Evolutionary conservation across 2,888 invertebrate genomes (phyloP), one percentile per base, ranked within the genome.

Genomic region (Pegoplata infirma): DNA sequence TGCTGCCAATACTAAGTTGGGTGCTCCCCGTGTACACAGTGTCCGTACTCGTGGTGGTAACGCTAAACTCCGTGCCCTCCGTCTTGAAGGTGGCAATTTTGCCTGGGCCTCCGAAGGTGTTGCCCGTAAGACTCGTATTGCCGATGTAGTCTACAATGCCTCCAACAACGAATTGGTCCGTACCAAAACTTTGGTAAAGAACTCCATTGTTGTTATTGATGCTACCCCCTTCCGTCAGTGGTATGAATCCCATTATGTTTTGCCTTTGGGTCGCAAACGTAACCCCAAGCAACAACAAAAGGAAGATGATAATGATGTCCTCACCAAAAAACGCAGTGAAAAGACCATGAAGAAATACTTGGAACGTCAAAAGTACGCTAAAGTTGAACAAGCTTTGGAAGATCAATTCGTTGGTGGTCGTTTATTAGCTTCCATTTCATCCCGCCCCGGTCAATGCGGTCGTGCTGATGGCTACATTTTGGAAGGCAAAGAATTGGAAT

Each of bases 111-210:
- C 98, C 53, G 99, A 99, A 92, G 96, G 98, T 94, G 93, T 95
- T 77, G 96, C 99, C 19, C 94, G 98, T 82, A 98, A 97, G 91
- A 97, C 98, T 74, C 97, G 99, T 93, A 95, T 99, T 86, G 98
- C 99, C 88, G 99, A 99, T 91, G 99, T 99, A 72, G 98, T 99
- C 47, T 99, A 99, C 92, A 99, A 99, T 91, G 98, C 99, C 56
- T 98, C 98, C 83, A 99, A 98, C 93, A 99, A 99, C 90, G 99
- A 99, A 91, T 93, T 99, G 92, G 99, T 99, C 81, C 94, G 99
- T 91, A 99, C 99, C 86, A 99, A 99, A 91, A 99, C 99, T 46
- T 92, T 99, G 89, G 99, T 99, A 84, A 99, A 99, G 91, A 98
- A 98, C 89, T 96, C 97, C 81, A 98, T 99, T 88, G 96, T 99